Conservation (phyloP, 2,888 invertebrate genomes). For the Gastracanthus pulcherrimus region DNA sequence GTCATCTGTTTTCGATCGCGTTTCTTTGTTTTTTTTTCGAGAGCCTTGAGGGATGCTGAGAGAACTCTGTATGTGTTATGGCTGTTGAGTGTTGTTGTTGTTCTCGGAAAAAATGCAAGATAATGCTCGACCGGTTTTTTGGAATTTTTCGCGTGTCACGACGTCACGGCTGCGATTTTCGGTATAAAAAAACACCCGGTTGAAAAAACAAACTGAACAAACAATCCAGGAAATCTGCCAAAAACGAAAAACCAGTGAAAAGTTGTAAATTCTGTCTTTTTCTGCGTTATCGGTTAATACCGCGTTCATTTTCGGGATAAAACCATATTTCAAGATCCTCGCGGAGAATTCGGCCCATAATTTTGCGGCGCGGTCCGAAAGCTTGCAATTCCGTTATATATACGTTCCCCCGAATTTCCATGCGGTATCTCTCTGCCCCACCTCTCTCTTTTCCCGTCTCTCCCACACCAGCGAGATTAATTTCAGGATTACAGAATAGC, state of each 20-base stretch:
- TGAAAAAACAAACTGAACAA: not conserved
- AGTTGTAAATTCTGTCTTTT: not conserved
- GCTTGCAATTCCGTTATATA: conserved; percentile 13
- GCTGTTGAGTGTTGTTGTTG: not conserved
- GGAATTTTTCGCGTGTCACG: conserved; percentile 25
- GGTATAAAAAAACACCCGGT: not conserved
- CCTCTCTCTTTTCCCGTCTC: not conserved
- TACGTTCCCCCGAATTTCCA: conserved; percentile 23
- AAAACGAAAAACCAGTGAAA: not conserved
- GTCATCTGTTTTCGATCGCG: conserved; percentile 30
- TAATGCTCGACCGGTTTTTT: not conserved
- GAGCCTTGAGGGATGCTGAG: not conserved
- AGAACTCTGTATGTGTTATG: too few species aligned
- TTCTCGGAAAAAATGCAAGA: conserved; percentile 19
- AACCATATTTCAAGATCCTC: conserved; percentile 14
- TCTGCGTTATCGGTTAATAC: not conserved
- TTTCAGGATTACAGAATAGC: conserved; percentile 36
- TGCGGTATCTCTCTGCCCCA: not conserved
- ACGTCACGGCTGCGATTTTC: conserved; percentile 21
- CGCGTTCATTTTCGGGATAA: not conserved
- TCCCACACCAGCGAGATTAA: conserved; percentile 5
- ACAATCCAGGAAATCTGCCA: not conserved
- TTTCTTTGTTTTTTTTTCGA: conserved; percentile 7
- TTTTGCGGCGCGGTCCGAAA: conserved; percentile 13
- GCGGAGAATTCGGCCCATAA: not conserved